Evolutionary conservation across 1,140 invertebrate species (phyloP).

Genomic region (Calephelis virginiensis): DNA sequence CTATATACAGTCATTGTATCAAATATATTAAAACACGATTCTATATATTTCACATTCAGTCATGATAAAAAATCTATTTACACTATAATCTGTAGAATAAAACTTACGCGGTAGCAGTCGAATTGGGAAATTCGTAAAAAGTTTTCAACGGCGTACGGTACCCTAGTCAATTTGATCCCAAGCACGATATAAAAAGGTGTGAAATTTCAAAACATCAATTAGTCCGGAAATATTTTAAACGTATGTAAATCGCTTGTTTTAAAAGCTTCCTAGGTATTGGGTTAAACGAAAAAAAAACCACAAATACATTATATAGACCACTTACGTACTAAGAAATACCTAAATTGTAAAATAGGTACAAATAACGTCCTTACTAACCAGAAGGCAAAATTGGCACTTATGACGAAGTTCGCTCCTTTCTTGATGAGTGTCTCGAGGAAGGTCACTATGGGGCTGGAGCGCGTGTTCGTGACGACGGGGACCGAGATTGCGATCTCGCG

Average conservation of each 20-base stretch:
- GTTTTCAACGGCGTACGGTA: constrained; percentile 36
- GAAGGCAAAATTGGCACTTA: constrained; percentile 80
- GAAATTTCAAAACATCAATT: constrained; percentile 30
- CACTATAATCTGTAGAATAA: constrained; percentile 46
- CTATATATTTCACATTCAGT: constrained; percentile 26
- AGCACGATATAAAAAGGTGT: constrained; percentile 65
- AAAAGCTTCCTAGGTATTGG: constrained; percentile 7
- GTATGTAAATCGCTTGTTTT: constrained; percentile 2
- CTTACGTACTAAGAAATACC: constrained; percentile 74
- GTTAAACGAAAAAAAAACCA: constrained; percentile 37
- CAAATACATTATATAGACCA: constrained; percentile 60
- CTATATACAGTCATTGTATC: constrained; percentile 13
- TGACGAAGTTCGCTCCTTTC: constrained; percentile 65
- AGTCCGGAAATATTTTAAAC: constrained; percentile 21
- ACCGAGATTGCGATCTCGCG: constrained; percentile 15
- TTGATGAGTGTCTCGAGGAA: constrained; percentile 49
- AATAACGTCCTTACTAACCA: constrained; percentile 75
- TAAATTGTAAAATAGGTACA: constrained; percentile 75
- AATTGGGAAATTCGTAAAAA: constrained; percentile 58
- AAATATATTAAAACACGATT: constrained; percentile 14
- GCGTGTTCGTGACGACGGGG: constrained; percentile 24
- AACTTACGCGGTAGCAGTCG: constrained; percentile 51
- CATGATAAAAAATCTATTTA: constrained; percentile 56
- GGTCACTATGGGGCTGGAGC: constrained; percentile 27
- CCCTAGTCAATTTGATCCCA: constrained; percentile 54